Evolutionary conservation across 2,888 invertebrate genomes (phyloP).

Genomic region (Epiperipatus broadwayi): DNA sequence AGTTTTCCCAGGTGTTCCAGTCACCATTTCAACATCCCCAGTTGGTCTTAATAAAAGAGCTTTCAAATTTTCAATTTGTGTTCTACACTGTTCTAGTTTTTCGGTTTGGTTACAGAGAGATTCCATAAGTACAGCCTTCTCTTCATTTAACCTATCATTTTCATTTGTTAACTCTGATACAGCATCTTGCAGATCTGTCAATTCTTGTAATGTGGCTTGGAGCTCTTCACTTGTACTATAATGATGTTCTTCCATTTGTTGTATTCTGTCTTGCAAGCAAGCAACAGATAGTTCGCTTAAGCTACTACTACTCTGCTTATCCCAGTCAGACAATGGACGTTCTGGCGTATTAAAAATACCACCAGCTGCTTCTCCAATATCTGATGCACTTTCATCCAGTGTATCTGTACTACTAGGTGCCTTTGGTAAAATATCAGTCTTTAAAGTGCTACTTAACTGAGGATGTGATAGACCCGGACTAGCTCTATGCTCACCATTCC

Average conservation of each 20-base stretch:
- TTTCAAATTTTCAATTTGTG: constrained; percentile 63
- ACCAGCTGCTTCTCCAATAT: constrained; percentile 16
- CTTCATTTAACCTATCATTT: constrained; percentile 65
- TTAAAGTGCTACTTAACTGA: too few relatives aligned
- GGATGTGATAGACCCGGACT: too few relatives aligned
- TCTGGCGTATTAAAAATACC: constrained; percentile 11
- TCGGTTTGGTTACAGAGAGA: constrained; percentile 79
- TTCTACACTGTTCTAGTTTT: constrained; percentile 65
- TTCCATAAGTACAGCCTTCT: constrained; percentile 70
- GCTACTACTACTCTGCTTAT: constrained; percentile 68
- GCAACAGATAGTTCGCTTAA: constrained; percentile 68
- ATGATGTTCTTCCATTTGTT: constrained; percentile 79
- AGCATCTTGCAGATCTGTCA: constrained; percentile 70
- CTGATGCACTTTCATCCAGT: too few relatives aligned
- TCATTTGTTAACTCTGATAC: constrained; percentile 66
- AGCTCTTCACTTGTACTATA: constrained; percentile 77
- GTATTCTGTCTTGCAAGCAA: constrained; percentile 74
- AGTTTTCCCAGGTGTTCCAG: constrained; percentile 14
- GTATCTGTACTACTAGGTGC: too few relatives aligned
- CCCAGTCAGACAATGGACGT: constrained; percentile 65
- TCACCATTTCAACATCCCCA: constrained; percentile 15
- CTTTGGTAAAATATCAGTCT: too few relatives aligned
- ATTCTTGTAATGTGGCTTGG: constrained; percentile 78
- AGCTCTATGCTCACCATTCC: too few relatives aligned
- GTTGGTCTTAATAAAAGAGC: constrained; percentile 37